These are phyloP conservation scores for Spatulosminthurus flaviceps DNA, from an alignment of 2,888 invertebrate genomes.

Conservation along the genomic window DNA sequence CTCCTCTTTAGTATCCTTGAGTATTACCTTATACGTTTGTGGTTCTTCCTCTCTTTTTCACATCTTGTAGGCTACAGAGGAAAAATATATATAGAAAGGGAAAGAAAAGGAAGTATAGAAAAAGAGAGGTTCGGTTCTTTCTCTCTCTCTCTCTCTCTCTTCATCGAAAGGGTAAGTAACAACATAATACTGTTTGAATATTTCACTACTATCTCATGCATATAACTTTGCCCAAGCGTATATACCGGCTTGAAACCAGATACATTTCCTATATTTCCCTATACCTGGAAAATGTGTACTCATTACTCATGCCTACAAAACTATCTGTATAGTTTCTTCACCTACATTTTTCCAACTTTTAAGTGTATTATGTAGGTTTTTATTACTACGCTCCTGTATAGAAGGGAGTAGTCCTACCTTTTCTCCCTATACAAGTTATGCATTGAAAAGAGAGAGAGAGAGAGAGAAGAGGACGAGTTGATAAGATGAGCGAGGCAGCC, in stretches of 20 bases:
- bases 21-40: not conserved
- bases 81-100: not conserved
- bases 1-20: conserved; percentile 12
- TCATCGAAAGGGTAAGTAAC: not conserved
- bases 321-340: not conserved
- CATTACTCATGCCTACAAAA: not conserved
- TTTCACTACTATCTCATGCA: too few relatives aligned
- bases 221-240: too few relatives aligned
- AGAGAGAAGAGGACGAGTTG: not conserved
- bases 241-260: too few relatives aligned
- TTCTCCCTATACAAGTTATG: too few relatives aligned
- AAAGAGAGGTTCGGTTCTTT: not conserved
- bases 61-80: too few relatives aligned
- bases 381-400: too few relatives aligned
- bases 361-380: not conserved
- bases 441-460: not conserved
- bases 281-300: too few relatives aligned
- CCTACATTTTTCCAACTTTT: not conserved
- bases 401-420: too few relatives aligned
- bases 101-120: not conserved
- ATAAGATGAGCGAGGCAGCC: not conserved
- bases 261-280: too few relatives aligned
- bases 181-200: conserved; percentile 7
- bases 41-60: too few relatives aligned
- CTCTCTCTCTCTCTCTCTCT: too few relatives aligned